Base-by-base conservation (phyloP, 2,888 invertebrate species). In the Pilophorus perplexus region DNA sequence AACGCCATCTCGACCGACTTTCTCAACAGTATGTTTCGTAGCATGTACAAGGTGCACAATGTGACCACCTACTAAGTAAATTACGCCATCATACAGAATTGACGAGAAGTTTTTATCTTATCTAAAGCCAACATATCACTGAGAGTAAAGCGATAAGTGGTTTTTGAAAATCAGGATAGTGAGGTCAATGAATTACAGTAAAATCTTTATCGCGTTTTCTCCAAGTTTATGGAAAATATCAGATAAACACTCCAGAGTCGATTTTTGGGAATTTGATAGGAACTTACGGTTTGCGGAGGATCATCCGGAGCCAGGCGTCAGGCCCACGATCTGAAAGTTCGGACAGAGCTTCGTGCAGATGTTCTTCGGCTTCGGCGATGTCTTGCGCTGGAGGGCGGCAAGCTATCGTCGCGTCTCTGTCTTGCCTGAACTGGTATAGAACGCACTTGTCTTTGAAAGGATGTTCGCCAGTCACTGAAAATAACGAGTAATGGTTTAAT, bases 381-480 rank as follows among this genome's bases (percentile, higher is more conserved):
- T 86, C 85, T 72, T 84, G 84, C 66, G 81, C 74, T 22, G 81
- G 78, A 28, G 84, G 83, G 16, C 78, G 73, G 20, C 82, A 82
- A 67, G 85, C 85, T 57, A 80, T 79, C 14, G 78, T 73, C 22
- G 82, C 82, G 68, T 86, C 85, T 57, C 80, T 79, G 76, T 89
- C 88, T 76, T 86, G 84, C 75, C 85, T 84, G 81, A 90, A 90
- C 67, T 89, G 86, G 79, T 90, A 90, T 73, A 89, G 84, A 75
- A 89, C 83, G 77, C 87, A 87, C 80, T 89, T 88, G 80, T 90
- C 90, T 77, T 86, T 85, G 79, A 90, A 90, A 55, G 87, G 85
- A 74, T 89, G 87, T 74, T 90, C 89, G 72, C 85, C 83, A 72
- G 85, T 85, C 67, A 89, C 89, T 89, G 77, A 65, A 64, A 64